Percentiles rank a stretch among this genome's conserved stretches.
Evolutionary conservation across 2,888 invertebrate genomes (phyloP).

Genomic region (Drosophila infuscata): DNA sequence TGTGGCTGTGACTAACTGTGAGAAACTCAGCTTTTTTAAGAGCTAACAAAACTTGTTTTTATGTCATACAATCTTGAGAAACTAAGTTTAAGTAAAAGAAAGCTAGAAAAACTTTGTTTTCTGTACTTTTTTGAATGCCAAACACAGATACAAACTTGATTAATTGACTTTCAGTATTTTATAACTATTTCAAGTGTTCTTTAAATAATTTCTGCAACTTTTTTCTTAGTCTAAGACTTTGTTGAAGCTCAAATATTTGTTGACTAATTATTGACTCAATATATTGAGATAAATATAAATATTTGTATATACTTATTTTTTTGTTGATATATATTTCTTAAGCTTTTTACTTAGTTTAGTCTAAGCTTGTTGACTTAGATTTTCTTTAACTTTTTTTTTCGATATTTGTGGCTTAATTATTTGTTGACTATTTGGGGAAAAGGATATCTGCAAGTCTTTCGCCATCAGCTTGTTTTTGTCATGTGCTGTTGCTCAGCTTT

Average conservation of each 20-base stretch:
- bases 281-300: no score
- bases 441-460: not conserved
- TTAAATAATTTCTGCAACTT: not conserved
- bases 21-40: not conserved
- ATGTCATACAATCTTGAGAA: not conserved
- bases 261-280: no score
- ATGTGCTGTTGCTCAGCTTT: conserved; percentile 45
- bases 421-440: not conserved
- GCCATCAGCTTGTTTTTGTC: not conserved
- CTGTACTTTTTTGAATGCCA: not conserved
- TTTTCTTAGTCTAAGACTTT: not conserved
- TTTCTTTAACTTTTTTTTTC: not conserved
- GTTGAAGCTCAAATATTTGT: not conserved
- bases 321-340: not conserved
- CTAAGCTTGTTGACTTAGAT: not conserved
- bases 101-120: not conserved
- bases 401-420: no score
- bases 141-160: not conserved
- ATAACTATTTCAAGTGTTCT: not conserved
- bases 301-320: not conserved
- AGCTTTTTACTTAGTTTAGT: not conserved
- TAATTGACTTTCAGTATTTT: not conserved
- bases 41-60: not conserved
- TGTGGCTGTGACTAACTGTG: not conserved
- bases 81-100: not conserved